A percentile compares a stretch with the other conserved stretches of the same genome.
These are phyloP conservation scores for Pollimyrus isidori DNA, from an alignment of 2,113 vertebrate genomes.

Conservation along the genomic window DNA sequence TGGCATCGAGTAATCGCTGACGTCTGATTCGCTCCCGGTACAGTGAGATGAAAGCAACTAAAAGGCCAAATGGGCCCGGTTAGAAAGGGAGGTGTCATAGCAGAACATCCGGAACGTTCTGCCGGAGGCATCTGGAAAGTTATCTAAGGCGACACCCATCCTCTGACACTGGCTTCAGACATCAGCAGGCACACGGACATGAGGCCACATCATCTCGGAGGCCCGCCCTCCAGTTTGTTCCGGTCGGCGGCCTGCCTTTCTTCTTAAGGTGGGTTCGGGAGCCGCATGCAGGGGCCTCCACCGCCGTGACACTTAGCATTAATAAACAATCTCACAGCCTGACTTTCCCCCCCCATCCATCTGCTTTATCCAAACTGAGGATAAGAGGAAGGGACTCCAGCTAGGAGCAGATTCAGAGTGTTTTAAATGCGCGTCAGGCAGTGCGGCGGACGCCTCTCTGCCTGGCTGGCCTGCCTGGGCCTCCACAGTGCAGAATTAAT, in stretches of 20 bases:
- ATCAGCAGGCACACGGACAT: neutral
- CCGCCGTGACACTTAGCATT: neutral
- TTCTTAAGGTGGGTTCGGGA: neutral
- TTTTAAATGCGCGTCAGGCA: neutral
- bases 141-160: constrained; percentile 17
- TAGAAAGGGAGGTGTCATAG: neutral
- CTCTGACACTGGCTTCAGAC: neutral
- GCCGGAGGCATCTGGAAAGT: neutral
- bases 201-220: neutral
- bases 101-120: neutral
- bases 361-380: neutral
- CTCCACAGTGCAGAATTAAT: constrained; percentile 34
- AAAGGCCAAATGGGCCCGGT: constrained; percentile 18
- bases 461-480: constrained; percentile 5
- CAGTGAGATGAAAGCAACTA: constrained; percentile 24
- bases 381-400: neutral
- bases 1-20: constrained; percentile 30
- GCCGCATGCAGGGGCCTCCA: neutral
- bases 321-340: neutral
- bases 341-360: neutral
- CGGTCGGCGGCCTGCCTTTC: neutral
- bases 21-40: constrained; percentile 23
- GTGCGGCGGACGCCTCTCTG: neutral
- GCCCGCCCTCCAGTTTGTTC: neutral
- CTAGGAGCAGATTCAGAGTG: neutral